Conservation (phyloP, 1,140 invertebrate species). For the Aphis gossypii region DNA sequence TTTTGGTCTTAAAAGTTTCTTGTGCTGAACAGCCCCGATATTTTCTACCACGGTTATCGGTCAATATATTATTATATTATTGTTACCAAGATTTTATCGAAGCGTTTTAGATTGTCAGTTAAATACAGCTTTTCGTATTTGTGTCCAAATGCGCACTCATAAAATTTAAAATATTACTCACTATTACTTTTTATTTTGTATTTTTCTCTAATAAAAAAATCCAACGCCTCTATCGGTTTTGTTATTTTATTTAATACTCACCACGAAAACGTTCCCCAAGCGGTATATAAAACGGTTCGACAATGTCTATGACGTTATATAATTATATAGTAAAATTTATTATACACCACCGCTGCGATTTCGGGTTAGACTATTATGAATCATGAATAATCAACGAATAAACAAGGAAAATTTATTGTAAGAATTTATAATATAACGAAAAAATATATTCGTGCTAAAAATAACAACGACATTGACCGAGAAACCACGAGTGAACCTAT, state of each 20-base stretch:
- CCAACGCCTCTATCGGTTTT: not conserved
- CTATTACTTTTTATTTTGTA: not conserved
- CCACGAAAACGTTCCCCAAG: too few species aligned
- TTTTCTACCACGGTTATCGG: not conserved
- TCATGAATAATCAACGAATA: not conserved
- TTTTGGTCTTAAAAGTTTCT: not conserved
- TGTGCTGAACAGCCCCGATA: too few species aligned
- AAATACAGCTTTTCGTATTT: not conserved
- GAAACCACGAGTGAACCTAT: not conserved
- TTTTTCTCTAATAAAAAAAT: not conserved
- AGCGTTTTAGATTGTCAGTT: not conserved
- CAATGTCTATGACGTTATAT: not conserved
- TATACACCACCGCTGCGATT: not conserved
- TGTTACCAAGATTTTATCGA: not conserved
- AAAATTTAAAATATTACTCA: not conserved
- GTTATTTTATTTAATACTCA: not conserved
- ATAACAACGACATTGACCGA: not conserved
- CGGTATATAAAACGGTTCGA: not conserved
- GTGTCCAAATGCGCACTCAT: not conserved
- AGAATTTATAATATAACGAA: not conserved
- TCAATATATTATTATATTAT: not conserved
- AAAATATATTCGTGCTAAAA: not conserved
- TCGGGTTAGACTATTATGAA: too few species aligned
- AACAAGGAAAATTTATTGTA: not conserved
- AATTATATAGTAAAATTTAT: not conserved